These are phyloP conservation scores for Argyrosomus japonicus DNA, from an alignment of 2,113 vertebrate species.

Conservation along the genomic window DNA sequence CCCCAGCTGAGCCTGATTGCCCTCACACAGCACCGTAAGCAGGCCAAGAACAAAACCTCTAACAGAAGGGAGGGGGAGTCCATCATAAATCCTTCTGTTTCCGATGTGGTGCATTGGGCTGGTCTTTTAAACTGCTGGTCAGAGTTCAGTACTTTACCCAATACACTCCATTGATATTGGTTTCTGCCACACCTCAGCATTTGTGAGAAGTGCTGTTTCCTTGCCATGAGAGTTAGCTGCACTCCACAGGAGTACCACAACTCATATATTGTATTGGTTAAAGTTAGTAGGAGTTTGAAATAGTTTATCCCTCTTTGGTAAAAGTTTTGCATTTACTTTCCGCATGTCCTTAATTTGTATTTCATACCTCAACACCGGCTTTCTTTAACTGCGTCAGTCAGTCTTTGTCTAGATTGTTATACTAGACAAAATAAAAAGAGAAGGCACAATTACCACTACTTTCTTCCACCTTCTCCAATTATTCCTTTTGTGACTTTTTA, in stretches of 20 bases:
- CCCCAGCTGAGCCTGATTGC: neutral
- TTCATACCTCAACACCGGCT: slow-evolving; percentile 3
- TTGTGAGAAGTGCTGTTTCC: neutral
- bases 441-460: neutral
- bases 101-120: too few species aligned
- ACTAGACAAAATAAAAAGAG: neutral
- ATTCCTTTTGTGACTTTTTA: neutral
- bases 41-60: neutral
- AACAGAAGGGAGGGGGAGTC: neutral
- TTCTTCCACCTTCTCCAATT: slow-evolving; percentile 8
- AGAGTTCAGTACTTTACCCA: neutral
- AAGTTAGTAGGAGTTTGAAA: slow-evolving; percentile 6
- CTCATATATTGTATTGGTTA: neutral
- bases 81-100: neutral
- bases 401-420: neutral
- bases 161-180: neutral
- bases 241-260: too few species aligned
- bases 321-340: slow-evolving; percentile 4
- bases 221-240: too few species aligned
- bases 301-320: neutral
- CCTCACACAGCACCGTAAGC: neutral
- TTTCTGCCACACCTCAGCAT: neutral
- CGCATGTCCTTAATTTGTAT: neutral
- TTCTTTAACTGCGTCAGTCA: slow-evolving; percentile 21
- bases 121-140: neutral